Evolutionary conservation across 92 coral and sea anemone species (phyloP), one percentile per base, ranked within the genome.

Genomic region (Phenganax stokvisi): DNA sequence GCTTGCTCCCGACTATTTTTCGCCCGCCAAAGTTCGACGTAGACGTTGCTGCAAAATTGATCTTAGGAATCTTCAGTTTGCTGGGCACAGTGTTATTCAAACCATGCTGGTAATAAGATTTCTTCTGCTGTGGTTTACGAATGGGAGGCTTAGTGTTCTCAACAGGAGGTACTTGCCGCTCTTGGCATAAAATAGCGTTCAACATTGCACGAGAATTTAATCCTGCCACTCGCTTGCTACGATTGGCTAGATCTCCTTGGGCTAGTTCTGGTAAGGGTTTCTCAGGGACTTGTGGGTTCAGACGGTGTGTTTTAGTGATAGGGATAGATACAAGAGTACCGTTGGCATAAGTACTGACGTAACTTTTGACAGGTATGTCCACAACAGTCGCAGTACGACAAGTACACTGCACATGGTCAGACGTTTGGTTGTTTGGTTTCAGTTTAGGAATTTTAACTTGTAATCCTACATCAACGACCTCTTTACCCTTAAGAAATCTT

Each of bases 11-110:
- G 59, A 87, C 86, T 25, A 97, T 90, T 68, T 93, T 89, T 53
- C 90, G 85, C 6, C 99, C 90, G 29, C 99, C 97, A 30, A 96
- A 92, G 31, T 92, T 90, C 4, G 99, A 96, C 56, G 99, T 96
- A 0, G 99, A 96, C 4, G 99, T 96, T 6, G 99, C 99, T 11
- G 99, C 99, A 87, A 92, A 96, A 83, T 92, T 96, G 51, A 96
- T 96, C 88, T 96, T 96, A 31, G 99, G 99, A 31, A 96, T 88
- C 78, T 92, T 90, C 75, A 96, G 84, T 13, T 17, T 64, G n/a
- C 83, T 79, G 11, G 83, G 83, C 12, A 79, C 74, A 62, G 83
- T 79, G 65, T 79, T 79, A 15, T 28, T 51, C 13, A 79, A 52
- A 0, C 83, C 83, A 12, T 79, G 83, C 44, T 79, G 73, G 56